A percentile compares a stretch with the other conserved stretches of the same genome.
phyloP scores from a whole-genome alignment of 1,140 invertebrate species.

The Drosophila lini region DNA sequence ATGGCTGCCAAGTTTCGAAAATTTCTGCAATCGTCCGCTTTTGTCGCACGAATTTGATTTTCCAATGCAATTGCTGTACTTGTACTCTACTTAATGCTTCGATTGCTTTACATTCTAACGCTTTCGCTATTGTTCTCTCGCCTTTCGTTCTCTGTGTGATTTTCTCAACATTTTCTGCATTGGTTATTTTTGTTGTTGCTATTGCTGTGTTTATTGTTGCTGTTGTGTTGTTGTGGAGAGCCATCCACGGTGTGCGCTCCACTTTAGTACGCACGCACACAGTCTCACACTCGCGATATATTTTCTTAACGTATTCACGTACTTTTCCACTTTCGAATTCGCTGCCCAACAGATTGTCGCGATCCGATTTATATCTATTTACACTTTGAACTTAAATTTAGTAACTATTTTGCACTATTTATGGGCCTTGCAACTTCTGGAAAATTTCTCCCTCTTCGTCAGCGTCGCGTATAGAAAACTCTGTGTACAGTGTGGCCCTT shows the following conservation, averaged over 20 bases:
- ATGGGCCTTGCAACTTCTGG: slow-evolving; percentile 45
- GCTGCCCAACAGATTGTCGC: slow-evolving; percentile 14
- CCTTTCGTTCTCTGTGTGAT: slow-evolving; percentile 39
- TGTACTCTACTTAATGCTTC: slow-evolving; percentile 41
- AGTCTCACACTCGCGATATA: slow-evolving; percentile 46
- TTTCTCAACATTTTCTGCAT: slow-evolving; percentile 50
- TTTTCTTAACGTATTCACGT: slow-evolving; percentile 50
- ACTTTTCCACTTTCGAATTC: slow-evolving; percentile 62
- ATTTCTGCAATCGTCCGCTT: slow-evolving; percentile 50
- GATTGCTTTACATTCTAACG: slow-evolving; percentile 45
- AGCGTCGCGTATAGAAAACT: slow-evolving; percentile 54
- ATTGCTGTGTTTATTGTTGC: slow-evolving; percentile 50
- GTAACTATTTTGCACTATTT: slow-evolving; percentile 71
- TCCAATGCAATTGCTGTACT: slow-evolving; percentile 75
- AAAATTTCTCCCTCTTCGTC: slow-evolving; percentile 61
- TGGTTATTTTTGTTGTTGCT: slow-evolving; percentile 42
- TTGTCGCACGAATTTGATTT: slow-evolving; percentile 75
- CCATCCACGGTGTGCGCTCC: slow-evolving; percentile 76
- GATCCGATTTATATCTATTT: slow-evolving; percentile 28
- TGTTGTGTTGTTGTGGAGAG: slow-evolving; percentile 61
- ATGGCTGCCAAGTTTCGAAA: slow-evolving; percentile 73
- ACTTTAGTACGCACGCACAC: slow-evolving; percentile 71
- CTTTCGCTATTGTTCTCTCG: slow-evolving; percentile 52
- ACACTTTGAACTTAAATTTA: slow-evolving; percentile 67
- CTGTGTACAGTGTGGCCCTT: not conserved